A percentile compares a stretch with the other conserved stretches of the same genome.
phyloP scores from a whole-genome alignment of 2,113 vertebrate genomes.

The Crotalus helleri region DNA sequence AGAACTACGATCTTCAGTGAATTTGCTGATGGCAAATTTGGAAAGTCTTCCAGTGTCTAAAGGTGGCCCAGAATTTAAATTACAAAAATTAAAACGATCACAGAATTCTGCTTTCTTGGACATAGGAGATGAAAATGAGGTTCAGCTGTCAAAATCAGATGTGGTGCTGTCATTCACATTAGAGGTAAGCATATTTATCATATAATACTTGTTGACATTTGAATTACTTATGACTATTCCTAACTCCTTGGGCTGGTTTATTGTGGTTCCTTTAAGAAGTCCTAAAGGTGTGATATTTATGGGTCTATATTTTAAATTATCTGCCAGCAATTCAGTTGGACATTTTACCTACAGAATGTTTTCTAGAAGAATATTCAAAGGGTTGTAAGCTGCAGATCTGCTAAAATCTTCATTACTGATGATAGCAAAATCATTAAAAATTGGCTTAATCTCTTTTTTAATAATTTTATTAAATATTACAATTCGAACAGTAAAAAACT shows the following conservation, averaged over 20 bases:
- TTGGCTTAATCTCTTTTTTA: background rate
- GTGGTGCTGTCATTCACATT: conserved; percentile 91
- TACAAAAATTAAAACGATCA: conserved; percentile 91
- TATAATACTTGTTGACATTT: background rate
- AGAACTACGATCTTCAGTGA: conserved; percentile 89
- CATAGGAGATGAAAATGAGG: conserved; percentile 88
- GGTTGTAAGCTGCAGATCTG: background rate
- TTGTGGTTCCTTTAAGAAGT: background rate
- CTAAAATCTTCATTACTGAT: background rate
- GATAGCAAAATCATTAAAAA: background rate
- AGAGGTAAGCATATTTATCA: conserved; percentile 76
- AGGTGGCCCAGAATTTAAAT: conserved; percentile 89
- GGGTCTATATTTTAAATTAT: background rate
- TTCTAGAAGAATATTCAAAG: background rate
- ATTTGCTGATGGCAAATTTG: conserved; percentile 95
- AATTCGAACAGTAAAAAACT: background rate
- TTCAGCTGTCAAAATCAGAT: conserved; percentile 90
- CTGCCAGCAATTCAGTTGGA: background rate
- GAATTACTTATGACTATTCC: background rate
- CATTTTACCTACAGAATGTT: background rate
- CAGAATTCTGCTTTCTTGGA: conserved; percentile 92
- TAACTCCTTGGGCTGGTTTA: background rate
- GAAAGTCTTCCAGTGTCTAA: conserved; percentile 96
- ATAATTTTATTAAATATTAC: background rate
- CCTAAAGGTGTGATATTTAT: background rate